A percentile compares a stretch with the other conserved stretches of the same genome.
These are phyloP conservation scores for Sebastes schlegelii DNA, from an alignment of 2,113 vertebrate species.

Conservation along the genomic window DNA sequence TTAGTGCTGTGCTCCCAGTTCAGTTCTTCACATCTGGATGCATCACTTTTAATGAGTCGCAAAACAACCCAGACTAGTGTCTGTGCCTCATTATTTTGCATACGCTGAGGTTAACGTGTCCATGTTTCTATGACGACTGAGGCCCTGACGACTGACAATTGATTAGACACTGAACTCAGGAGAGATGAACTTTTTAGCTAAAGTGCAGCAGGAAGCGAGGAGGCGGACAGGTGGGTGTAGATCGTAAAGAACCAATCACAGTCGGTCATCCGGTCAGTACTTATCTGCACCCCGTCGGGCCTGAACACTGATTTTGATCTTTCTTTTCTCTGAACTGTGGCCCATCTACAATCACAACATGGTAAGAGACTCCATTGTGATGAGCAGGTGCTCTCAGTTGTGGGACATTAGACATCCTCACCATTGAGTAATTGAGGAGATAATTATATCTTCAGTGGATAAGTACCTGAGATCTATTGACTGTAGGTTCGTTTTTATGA, in stretches of 20 bases:
- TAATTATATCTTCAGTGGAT: slow-evolving; percentile 8
- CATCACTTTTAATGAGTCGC: background rate
- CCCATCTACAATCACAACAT: slow-evolving; percentile 69
- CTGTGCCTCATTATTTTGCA: slow-evolving; percentile 1
- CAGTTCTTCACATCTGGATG: background rate
- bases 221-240: slow-evolving; percentile 80
- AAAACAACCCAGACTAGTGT: background rate
- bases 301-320: slow-evolving; percentile 51
- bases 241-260: slow-evolving; percentile 80
- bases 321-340: slow-evolving; percentile 46
- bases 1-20: background rate
- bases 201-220: slow-evolving; percentile 26
- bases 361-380: slow-evolving; percentile 74
- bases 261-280: slow-evolving; percentile 66
- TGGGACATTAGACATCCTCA: background rate
- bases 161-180: slow-evolving; percentile 22
- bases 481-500: slow-evolving; percentile 9
- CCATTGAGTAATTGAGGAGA: background rate
- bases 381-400: slow-evolving; percentile 21
- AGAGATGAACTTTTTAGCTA: slow-evolving; percentile 15
- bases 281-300: slow-evolving; percentile 61
- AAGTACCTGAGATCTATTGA: background rate
- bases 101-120: slow-evolving; percentile 9
- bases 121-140: background rate
- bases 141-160: background rate